A percentile compares a stretch with the other conserved stretches of the same genome.
These are phyloP conservation scores for Bradypodion pumilum DNA, from an alignment of 2,797 vertebrate genomes.

Conservation along the genomic window DNA sequence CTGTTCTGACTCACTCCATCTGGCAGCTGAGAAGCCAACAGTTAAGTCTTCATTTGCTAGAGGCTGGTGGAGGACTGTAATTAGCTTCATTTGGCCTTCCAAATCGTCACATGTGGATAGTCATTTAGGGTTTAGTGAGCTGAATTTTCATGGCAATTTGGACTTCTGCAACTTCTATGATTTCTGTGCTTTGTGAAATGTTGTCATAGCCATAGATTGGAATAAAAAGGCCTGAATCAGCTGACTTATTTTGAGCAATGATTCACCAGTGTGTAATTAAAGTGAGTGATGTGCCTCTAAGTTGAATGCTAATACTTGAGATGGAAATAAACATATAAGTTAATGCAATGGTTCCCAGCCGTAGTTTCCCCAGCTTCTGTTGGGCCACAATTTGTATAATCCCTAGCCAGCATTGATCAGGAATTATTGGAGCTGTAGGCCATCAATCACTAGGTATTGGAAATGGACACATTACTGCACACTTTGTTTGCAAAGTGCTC, in stretches of 20 bases:
- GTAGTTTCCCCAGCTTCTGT: not conserved
- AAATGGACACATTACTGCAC: not conserved
- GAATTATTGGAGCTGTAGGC: not conserved
- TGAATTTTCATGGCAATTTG: slow-evolving; percentile 58
- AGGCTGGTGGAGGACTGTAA: slow-evolving; percentile 58
- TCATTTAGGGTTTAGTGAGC: slow-evolving; percentile 52
- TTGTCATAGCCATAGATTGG: not conserved
- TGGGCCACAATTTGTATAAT: not conserved
- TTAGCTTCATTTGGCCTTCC: slow-evolving; percentile 59
- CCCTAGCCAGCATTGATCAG: not conserved
- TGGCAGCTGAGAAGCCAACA: slow-evolving; percentile 54
- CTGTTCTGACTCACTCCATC: slow-evolving; percentile 42
- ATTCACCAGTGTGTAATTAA: not conserved
- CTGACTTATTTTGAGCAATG: slow-evolving; percentile 26
- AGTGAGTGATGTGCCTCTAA: slow-evolving; percentile 4
- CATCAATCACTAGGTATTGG: not conserved
- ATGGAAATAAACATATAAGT: not conserved
- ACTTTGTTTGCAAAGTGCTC: not conserved
- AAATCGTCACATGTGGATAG: slow-evolving; percentile 34
- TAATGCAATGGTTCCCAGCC: not conserved
- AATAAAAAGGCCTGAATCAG: slow-evolving; percentile 31
- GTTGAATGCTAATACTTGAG: not conserved
- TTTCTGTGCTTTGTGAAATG: slow-evolving; percentile 26
- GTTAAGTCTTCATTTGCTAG: slow-evolving; percentile 53
- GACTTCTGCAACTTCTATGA: slow-evolving; percentile 41